Evolutionary conservation across 1,140 invertebrate species (phyloP), one percentile per base, ranked within the genome.

Genomic region (Dendrolimus punctatus): DNA sequence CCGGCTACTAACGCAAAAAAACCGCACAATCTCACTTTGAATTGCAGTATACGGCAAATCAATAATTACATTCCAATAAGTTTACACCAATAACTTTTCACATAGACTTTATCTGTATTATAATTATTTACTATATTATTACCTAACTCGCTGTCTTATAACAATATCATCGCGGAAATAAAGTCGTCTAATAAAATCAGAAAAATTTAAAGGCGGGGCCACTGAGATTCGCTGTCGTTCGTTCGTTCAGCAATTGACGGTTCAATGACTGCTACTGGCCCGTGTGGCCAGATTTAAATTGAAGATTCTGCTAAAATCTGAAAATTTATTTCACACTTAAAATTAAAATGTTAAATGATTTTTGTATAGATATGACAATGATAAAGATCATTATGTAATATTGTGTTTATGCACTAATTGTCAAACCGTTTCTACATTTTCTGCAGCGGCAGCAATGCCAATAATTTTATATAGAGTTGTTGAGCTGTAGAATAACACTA

Each of bases 191-290:
- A 73, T 60, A 55, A 62, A 78, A 78, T 76, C 73, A 78, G 73
- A 73, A 65, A 72, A 39, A 41, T 70, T 64, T 73, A 81, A 69
- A 86, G 82, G 82, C 82, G 82, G 80, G 82, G 82, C 79, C 77
- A 80, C 65, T 69, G 66, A 78, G 73, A 73, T 74, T 79, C 73
- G 63, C 62, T 67, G 62, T 71, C 63, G 67, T 68, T 66, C 64
- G 70, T 67, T 73, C 67, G 70, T 73, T 70, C 67, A 67, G 58
- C 69, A 62, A 64, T 71, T 68, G 66, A 66, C 62, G 63, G 63
- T 65, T 62, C 66, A 67, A 61, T 69, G 65, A 68, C 68, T 67
- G 23, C 23, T 23, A 23, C 23, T 23, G 23, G 23, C 23, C 23
- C 23, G 23, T 23, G 23, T 23, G 23, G 3, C 23, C 23, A 23